Conservation (phyloP, 2,113 vertebrate genomes). For the Machaerirhynchus nigripectus region DNA sequence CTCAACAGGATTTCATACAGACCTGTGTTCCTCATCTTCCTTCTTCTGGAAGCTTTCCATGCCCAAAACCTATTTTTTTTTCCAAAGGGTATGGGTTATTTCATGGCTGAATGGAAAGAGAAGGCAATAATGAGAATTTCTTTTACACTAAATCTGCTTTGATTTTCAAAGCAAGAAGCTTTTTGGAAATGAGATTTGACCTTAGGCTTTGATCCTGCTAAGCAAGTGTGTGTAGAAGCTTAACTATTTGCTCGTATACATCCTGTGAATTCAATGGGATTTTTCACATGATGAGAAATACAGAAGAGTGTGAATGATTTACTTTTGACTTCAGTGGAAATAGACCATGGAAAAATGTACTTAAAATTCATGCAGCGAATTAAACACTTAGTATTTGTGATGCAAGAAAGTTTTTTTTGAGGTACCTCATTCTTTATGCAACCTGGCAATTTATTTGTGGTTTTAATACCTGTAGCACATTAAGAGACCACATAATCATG, state of each 20-base stretch:
- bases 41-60: not conserved
- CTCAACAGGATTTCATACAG: not conserved
- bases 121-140: not conserved
- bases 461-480: not conserved
- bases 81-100: not conserved
- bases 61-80: not conserved
- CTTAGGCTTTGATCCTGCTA: not conserved
- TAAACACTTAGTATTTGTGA: not conserved
- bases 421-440: not conserved
- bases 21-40: not conserved
- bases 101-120: not conserved
- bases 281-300: not conserved
- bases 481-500: not conserved
- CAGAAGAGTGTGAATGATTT: not conserved
- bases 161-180: not conserved
- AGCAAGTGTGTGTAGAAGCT: not conserved
- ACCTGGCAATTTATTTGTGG: not conserved
- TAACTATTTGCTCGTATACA: not conserved
- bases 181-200: not conserved
- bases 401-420: not conserved
- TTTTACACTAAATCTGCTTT: not conserved
- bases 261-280: not conserved
- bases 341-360: not conserved
- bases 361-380: not conserved
- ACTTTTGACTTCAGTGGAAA: not conserved